These are phyloP conservation scores for Galaxea fascicularis DNA, from an alignment of 92 coral and sea anemone species.

Conservation along the genomic window DNA sequence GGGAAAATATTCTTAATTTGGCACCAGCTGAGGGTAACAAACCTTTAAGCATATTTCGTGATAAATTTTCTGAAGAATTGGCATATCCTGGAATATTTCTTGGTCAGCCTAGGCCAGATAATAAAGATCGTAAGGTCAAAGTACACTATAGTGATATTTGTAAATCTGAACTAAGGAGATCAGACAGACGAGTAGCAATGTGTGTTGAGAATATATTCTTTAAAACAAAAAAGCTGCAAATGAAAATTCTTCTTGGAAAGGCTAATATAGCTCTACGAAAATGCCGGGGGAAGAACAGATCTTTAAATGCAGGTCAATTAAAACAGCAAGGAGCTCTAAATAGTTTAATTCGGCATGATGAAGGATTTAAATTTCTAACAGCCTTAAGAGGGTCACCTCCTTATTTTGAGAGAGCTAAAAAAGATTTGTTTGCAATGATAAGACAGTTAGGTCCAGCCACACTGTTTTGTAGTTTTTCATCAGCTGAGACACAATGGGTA, in stretches of 20 bases:
- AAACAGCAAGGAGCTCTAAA: conserved; percentile 40
- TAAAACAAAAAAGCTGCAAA: conserved; percentile 54
- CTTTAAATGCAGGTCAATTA: conserved; percentile 47
- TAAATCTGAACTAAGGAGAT: conserved; percentile 58
- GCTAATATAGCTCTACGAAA: conserved; percentile 53
- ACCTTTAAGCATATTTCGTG: conserved; percentile 61
- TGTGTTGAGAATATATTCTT: conserved; percentile 52
- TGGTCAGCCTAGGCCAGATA: conserved; percentile 57
- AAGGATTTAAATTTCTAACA: background rate
- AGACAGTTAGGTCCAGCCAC: conserved; percentile 65
- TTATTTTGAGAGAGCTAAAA: background rate
- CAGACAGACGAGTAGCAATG: conserved; percentile 55
- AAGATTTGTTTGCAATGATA: background rate
- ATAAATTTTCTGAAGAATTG: conserved; percentile 61
- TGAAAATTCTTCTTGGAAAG: conserved; percentile 48
- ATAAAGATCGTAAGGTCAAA: conserved; percentile 22
- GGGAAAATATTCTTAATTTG: conserved; percentile 50
- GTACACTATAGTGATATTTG: conserved; percentile 59
- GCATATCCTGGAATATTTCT: conserved; percentile 70
- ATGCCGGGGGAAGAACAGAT: conserved; percentile 42
- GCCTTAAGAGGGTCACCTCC: conserved; percentile 31
- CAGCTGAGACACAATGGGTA: too few relatives aligned
- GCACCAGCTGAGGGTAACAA: conserved; percentile 67
- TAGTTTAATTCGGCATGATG: background rate
- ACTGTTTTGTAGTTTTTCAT: background rate